A percentile compares a stretch with the other conserved stretches of the same genome.
phyloP scores from a whole-genome alignment of 2,113 vertebrate genomes.

The Lepisosteus osseus region DNA sequence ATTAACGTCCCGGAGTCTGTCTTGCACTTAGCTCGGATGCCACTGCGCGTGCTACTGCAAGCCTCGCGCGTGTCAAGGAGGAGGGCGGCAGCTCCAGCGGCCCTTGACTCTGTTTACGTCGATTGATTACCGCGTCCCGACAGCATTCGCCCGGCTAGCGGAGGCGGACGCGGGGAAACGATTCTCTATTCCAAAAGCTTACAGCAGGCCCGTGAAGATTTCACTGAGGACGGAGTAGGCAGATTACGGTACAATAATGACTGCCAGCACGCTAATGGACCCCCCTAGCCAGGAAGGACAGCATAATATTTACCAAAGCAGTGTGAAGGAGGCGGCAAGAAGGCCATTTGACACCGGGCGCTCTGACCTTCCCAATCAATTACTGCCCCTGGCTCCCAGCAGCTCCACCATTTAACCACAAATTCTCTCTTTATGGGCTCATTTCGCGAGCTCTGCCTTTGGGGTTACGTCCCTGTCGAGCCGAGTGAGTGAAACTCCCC shows the following conservation, averaged over 20 bases:
- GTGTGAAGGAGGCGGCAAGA: constrained; percentile 19
- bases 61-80: neutral
- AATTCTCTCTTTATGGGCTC: constrained; percentile 33
- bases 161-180: neutral
- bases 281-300: constrained; percentile 36
- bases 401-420: constrained; percentile 34
- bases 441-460: constrained; percentile 21
- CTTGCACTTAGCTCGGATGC: neutral
- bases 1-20: neutral
- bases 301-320: constrained; percentile 47
- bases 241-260: constrained; percentile 46
- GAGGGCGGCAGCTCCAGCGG: constrained; percentile 2
- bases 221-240: constrained; percentile 39
- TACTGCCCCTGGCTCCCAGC: constrained; percentile 28
- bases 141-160: constrained; percentile 24
- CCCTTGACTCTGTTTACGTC: constrained; percentile 26
- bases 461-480: constrained; percentile 24
- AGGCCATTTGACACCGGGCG: constrained; percentile 32
- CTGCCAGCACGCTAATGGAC: constrained; percentile 41
- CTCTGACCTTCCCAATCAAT: constrained; percentile 41
- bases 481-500: constrained; percentile 31
- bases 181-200: constrained; percentile 15
- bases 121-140: constrained; percentile 36
- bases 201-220: constrained; percentile 21
- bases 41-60: neutral